These are phyloP conservation scores for Turritopsis dohrnii DNA, from an alignment of 30 jellyfish, hydroid and myxozoan genomes.

Conservation along the genomic window DNA sequence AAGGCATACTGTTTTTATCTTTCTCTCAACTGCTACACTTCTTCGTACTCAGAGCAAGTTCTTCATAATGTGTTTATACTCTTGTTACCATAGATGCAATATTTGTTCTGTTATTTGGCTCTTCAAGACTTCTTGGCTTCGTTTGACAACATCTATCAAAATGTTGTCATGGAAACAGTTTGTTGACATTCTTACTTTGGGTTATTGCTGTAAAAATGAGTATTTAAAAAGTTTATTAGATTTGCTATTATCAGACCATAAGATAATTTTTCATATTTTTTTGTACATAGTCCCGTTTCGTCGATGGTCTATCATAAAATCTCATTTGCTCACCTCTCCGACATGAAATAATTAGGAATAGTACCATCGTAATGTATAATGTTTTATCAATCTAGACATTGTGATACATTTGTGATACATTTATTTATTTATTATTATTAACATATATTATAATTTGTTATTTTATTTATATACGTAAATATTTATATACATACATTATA, in stretches of 20 bases:
- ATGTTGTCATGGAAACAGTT: too few species aligned
- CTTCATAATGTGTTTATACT: background rate
- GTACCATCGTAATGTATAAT: too few species aligned
- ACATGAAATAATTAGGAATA: too few species aligned
- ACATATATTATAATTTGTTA: background rate
- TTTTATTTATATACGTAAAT: too few species aligned
- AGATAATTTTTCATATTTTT: background rate
- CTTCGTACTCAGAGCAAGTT: too few species aligned
- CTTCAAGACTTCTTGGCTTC: constrained; percentile 80
- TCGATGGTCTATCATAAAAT: background rate
- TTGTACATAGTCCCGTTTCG: background rate
- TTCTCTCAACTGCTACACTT: too few species aligned
- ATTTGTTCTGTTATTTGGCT: constrained; percentile 69
- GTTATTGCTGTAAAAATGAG: background rate
- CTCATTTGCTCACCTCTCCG: background rate
- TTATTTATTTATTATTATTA: too few species aligned
- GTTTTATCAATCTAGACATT: too few species aligned
- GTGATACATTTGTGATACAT: too few species aligned
- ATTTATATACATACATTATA: too few species aligned
- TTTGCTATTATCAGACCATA: background rate
- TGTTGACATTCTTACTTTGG: background rate
- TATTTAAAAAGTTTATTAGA: background rate
- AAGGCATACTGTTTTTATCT: too few species aligned
- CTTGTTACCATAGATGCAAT: constrained; percentile 52
- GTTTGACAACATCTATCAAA: constrained; percentile 70